Conservation (phyloP, 2,797 vertebrate genomes). For the Parambassis ranga region DNA sequence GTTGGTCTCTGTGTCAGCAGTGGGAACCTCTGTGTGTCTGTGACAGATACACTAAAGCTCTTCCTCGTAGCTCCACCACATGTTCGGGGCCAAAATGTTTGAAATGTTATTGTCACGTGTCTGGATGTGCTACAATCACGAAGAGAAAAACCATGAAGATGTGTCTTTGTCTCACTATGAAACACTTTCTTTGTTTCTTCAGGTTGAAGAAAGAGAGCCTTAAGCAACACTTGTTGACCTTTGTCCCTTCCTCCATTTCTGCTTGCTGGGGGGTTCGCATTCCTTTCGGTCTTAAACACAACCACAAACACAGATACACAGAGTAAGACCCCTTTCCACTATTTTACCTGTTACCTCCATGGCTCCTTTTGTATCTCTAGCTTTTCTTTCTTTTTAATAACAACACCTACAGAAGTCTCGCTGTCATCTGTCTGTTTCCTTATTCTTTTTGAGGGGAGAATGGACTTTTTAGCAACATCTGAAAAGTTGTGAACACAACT, state of each 20-base stretch:
- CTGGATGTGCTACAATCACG: too few relatives aligned
- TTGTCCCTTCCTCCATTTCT: background rate
- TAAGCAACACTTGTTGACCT: background rate
- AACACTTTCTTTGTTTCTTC: background rate
- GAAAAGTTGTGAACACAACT: too few relatives aligned
- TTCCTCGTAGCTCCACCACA: background rate
- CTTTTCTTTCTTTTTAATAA: background rate
- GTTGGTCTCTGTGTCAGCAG: conserved; percentile 25
- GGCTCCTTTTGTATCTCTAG: background rate
- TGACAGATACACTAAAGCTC: background rate
- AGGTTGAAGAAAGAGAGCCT: background rate
- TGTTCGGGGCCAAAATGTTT: background rate
- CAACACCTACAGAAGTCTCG: background rate
- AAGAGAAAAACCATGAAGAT: too few relatives aligned
- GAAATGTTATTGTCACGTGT: too few relatives aligned
- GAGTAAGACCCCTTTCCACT: background rate
- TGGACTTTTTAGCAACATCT: too few relatives aligned
- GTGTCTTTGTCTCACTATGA: too few relatives aligned
- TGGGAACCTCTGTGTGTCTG: conserved; percentile 15
- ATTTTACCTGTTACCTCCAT: background rate
- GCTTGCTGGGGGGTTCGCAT: background rate
- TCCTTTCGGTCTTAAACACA: conserved; percentile 13
- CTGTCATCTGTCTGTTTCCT: too few relatives aligned
- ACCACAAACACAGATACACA: background rate
- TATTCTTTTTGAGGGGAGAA: too few relatives aligned